Percentiles rank a stretch among this genome's conserved stretches.
phyloP scores from a whole-genome alignment of 2,113 vertebrate genomes.

The Sisor rabdophorus region DNA sequence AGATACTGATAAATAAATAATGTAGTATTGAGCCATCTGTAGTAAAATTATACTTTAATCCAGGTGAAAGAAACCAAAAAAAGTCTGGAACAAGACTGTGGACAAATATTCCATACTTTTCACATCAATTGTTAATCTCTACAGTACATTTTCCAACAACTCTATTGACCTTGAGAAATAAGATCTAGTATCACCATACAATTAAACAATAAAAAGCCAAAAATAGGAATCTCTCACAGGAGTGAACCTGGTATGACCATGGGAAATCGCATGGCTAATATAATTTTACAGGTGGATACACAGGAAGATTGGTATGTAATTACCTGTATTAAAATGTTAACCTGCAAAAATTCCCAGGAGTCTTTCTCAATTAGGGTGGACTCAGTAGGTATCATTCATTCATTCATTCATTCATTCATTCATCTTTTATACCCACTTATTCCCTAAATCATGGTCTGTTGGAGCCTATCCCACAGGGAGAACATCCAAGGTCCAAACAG shows the following conservation, averaged over 20 bases:
- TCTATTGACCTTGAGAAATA: constrained; percentile 50
- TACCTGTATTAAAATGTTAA: constrained; percentile 53
- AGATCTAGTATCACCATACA: constrained; percentile 37
- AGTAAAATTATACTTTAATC: constrained; percentile 2
- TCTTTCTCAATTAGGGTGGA: constrained; percentile 25
- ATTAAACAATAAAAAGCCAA: constrained; percentile 50
- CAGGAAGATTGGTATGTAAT: constrained; percentile 49
- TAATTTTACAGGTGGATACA: constrained; percentile 55
- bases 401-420: no score
- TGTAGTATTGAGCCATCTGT: neutral
- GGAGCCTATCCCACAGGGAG: no score
- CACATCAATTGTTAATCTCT: constrained; percentile 14
- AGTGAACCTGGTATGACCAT: constrained; percentile 42
- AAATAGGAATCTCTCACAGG: constrained; percentile 30
- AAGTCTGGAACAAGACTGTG: neutral
- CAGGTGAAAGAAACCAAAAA: neutral
- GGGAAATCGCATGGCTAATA: constrained; percentile 53
- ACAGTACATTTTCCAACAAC: constrained; percentile 31
- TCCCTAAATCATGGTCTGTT: no score
- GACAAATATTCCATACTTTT: neutral
- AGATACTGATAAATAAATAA: constrained; percentile 5
- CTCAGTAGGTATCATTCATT: no score
- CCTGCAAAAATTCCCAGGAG: constrained; percentile 46
- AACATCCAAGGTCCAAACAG: no score
- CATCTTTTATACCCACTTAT: no score